Evolutionary conservation across 2,888 invertebrate genomes (phyloP).

Genomic region (Drosophila gaucha): DNA sequence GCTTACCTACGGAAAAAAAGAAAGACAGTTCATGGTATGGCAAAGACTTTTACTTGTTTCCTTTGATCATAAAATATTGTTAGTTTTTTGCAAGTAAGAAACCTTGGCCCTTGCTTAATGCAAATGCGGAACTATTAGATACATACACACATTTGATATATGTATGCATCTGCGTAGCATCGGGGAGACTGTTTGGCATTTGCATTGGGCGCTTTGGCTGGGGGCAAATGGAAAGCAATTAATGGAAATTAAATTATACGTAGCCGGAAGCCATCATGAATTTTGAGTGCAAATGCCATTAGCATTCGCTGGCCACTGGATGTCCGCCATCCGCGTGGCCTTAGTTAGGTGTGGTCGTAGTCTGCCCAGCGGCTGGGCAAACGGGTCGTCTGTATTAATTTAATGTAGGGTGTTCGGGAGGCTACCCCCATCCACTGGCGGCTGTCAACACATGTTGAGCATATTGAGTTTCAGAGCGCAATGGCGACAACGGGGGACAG

Average conservation of each 20-base stretch:
- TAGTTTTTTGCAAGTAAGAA: no score
- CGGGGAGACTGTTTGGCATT: neutral
- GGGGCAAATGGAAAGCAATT: conserved; percentile 67
- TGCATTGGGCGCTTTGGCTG: conserved; percentile 1
- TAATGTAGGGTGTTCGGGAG: conserved; percentile 15
- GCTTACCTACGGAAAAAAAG: no score
- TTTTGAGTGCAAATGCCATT: conserved; percentile 77
- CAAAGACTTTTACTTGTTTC: no score
- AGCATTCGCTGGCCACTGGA: conserved; percentile 43
- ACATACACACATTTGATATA: no score
- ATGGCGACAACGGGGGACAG: conserved; percentile 21
- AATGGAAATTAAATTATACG: conserved; percentile 73
- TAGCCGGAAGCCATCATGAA: conserved; percentile 67
- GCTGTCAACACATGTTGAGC: conserved; percentile 61
- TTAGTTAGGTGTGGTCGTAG: conserved; percentile 6
- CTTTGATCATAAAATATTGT: no score
- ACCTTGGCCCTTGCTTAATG: neutral
- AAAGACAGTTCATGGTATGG: no score
- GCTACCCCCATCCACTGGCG: neutral
- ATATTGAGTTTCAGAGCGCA: conserved; percentile 68
- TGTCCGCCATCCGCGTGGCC: neutral
- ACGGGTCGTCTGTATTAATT: conserved; percentile 46
- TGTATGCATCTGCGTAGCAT: neutral
- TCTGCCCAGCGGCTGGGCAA: conserved; percentile 24
- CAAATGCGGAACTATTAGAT: neutral